A percentile compares a stretch with the other conserved stretches of the same genome.
phyloP scores from a whole-genome alignment of 2,888 invertebrate species.

The Rhingia rostrata region DNA sequence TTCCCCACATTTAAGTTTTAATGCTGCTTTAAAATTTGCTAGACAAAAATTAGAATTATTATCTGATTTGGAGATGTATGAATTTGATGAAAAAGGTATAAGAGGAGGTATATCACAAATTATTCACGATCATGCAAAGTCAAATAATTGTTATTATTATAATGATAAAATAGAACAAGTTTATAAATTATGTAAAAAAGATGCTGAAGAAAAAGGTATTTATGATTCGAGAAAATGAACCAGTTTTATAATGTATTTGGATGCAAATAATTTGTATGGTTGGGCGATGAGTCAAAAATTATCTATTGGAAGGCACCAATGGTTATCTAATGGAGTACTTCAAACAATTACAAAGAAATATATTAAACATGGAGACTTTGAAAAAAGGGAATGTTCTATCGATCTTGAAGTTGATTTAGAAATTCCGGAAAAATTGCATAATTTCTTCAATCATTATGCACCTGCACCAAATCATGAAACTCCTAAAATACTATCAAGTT shows the following conservation, averaged over 20 bases:
- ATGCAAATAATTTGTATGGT: constrained; percentile 24
- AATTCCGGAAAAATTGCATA: constrained; percentile 23
- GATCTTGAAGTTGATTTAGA: constrained; percentile 30
- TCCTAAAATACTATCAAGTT: not conserved
- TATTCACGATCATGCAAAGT: constrained; percentile 27
- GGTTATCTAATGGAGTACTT: constrained; percentile 9
- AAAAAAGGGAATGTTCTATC: not conserved
- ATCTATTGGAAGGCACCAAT: constrained; percentile 1
- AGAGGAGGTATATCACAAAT: constrained; percentile 19
- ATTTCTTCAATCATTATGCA: constrained; percentile 26
- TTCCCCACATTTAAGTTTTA: constrained; percentile 24
- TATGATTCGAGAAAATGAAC: constrained; percentile 25
- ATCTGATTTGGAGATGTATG: constrained; percentile 15
- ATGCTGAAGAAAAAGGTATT: constrained; percentile 29
- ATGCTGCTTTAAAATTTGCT: constrained; percentile 32
- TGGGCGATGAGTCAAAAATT: constrained; percentile 24
- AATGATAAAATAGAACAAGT: constrained; percentile 27
- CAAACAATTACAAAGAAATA: not conserved
- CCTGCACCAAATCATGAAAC: not conserved
- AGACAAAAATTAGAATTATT: constrained; percentile 8
- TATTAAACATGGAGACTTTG: not conserved
- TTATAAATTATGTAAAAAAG: constrained; percentile 31
- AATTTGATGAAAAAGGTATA: constrained; percentile 32
- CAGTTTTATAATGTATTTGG: constrained; percentile 27
- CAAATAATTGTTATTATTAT: constrained; percentile 34